A percentile compares a stretch with the other conserved stretches of the same genome.
Conservation (phyloP, 2,888 invertebrate species). For the Drosophila eohydei region DNA sequence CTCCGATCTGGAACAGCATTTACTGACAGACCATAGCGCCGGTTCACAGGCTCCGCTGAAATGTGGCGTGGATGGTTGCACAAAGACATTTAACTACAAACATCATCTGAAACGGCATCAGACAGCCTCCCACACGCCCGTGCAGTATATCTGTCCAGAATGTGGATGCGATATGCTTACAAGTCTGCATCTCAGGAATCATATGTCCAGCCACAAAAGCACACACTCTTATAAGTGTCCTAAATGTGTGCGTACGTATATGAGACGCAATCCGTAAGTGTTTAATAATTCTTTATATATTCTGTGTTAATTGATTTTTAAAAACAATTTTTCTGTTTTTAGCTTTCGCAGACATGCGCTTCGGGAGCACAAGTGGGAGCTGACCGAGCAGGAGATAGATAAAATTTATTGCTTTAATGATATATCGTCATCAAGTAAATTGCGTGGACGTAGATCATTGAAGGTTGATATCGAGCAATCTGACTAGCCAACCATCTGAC, state of each 20-base stretch:
- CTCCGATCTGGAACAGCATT: constrained; percentile 56
- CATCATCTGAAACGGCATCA: constrained; percentile 79
- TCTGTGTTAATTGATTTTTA: not conserved
- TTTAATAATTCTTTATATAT: not conserved
- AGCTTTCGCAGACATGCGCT: constrained; percentile 69
- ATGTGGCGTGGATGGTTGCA: constrained; percentile 65
- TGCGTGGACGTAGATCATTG: constrained; percentile 4
- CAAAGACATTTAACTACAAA: constrained; percentile 70
- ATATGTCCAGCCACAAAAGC: constrained; percentile 62
- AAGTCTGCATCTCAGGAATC: constrained; percentile 58
- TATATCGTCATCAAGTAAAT: not conserved
- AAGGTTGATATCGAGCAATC: constrained; percentile 19
- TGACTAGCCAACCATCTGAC: constrained; percentile 22
- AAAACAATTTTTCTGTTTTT: not conserved
- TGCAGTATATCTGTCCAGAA: constrained; percentile 55
- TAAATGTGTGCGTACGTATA: constrained; percentile 64
- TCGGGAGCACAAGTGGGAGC: constrained; percentile 56
- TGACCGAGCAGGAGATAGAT: constrained; percentile 64
- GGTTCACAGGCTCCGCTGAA: constrained; percentile 47
- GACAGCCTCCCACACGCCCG: constrained; percentile 62
- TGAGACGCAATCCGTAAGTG: constrained; percentile 70
- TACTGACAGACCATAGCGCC: constrained; percentile 46
- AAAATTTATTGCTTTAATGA: constrained; percentile 53
- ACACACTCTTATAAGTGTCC: constrained; percentile 66
- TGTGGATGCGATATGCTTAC: constrained; percentile 65